Base-by-base conservation (phyloP, 2,888 invertebrate species). In the Mythimna ferrago region DNA sequence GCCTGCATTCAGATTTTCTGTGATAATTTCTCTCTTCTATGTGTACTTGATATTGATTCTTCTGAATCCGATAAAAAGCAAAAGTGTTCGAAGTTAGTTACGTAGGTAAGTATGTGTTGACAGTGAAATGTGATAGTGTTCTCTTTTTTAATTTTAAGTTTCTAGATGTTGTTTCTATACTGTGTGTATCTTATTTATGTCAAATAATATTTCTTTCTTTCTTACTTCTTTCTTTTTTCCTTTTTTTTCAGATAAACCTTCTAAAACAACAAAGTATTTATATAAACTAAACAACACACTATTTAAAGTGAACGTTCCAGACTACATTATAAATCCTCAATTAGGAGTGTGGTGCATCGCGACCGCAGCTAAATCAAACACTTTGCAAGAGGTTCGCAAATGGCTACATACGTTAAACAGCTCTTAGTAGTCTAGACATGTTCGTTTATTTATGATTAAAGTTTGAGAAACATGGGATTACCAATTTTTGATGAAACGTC, bases 201-300 rank as follows among this genome's bases (percentile, higher is more conserved):
- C 26, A 1, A 26, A 26, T 26, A 26, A 26, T 26, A 26, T 26
- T 26, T 26, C 26, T 26, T 26, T 26, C 26, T 26, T 26, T 26
- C 2, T 26, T 26, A 1, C 26, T 26, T 26, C n/a, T n/a, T n/a
- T n/a, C n/a, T n/a, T n/a, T n/a, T n/a, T n/a, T n/a, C n/a, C n/a
- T 26, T 26, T 26, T 32, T 54, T 54, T 11, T 2, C 0, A 21
- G 5, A 21, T 0, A 57, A 57, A 19, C 19, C 32, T 51, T 41
- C 10, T 51, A 48, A 32, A 73, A 73, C 57, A 65, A 41, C 19
- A 65, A 73, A 73, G 19, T 73, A n/a, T n/a, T n/a, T n/a, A n/a
- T n/a, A 41, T 35, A 19, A 10, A 69, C 26, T 16, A 58, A 69
- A 44, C 10, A 54, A 60, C 21, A 71, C 41, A 53, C 2, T 72